Conservation (phyloP, 1,140 invertebrate species). For the Cydia strobilella region DNA sequence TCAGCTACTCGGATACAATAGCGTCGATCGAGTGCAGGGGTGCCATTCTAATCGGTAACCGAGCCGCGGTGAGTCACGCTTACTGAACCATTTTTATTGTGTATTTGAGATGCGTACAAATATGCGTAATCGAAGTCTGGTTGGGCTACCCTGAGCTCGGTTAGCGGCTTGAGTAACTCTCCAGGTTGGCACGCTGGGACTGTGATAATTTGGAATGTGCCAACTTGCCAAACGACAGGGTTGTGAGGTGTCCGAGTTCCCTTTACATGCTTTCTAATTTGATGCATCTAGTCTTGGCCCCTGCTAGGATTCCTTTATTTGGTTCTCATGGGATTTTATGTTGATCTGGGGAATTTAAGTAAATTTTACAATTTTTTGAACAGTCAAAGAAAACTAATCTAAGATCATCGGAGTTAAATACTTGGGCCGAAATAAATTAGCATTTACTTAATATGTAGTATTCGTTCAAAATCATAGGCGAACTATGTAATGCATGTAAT, state of each 20-base stretch:
- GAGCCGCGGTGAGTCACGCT: background rate
- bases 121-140: background rate
- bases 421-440: no score
- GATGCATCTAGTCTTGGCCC: background rate
- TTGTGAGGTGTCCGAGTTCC: background rate
- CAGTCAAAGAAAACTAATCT: no score
- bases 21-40: constrained; percentile 22
- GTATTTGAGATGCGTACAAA: background rate
- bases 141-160: background rate
- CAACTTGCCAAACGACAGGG: constrained; percentile 18
- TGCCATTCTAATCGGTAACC: background rate
- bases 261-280: constrained; percentile 5
- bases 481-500: no score
- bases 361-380: no score
- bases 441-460: no score
- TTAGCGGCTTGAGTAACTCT: background rate
- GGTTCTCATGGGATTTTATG: background rate
- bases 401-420: no score
- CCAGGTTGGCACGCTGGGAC: background rate
- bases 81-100: background rate
- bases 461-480: no score
- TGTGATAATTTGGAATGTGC: constrained; percentile 8
- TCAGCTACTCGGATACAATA: constrained; percentile 18
- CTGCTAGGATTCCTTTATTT: background rate
- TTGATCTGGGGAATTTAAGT: no score